Conservation (phyloP, 2,797 vertebrate genomes). For the Tauraco hartlaubi region DNA sequence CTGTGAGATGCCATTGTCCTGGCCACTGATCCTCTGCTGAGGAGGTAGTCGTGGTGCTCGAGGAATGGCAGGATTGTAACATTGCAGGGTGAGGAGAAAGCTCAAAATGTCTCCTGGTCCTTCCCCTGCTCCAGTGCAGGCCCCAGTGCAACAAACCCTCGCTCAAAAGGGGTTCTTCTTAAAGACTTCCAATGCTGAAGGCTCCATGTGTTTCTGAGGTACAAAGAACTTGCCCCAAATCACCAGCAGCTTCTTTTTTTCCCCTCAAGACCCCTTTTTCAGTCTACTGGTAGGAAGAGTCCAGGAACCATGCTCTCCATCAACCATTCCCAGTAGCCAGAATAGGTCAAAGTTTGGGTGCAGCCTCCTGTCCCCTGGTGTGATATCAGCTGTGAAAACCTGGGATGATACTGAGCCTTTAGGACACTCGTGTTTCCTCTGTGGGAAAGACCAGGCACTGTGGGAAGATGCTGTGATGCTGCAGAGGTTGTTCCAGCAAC, state of each 20-base stretch:
- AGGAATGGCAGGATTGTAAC: background rate
- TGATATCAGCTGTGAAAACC: background rate
- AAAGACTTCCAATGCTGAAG: background rate
- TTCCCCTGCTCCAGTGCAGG: background rate
- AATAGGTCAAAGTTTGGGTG: background rate
- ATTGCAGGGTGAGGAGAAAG: background rate
- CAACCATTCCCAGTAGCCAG: background rate
- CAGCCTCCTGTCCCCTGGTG: background rate
- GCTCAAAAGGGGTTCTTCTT: background rate
- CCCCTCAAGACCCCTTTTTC: background rate
- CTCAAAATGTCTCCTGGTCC: background rate
- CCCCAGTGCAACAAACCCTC: background rate
- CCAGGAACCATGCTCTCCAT: background rate
- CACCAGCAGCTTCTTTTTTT: background rate
- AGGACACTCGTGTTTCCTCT: background rate
- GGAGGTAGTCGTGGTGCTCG: background rate
- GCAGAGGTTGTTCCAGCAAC: background rate
- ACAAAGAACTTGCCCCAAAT: background rate
- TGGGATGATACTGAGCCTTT: fast-evolving
- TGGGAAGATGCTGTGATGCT: background rate
- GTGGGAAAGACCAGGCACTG: background rate
- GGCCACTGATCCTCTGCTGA: background rate
- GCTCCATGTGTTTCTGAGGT: background rate
- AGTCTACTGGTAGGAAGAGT: background rate
- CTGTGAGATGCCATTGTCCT: background rate